phyloP scores from a whole-genome alignment of 2,113 vertebrate genomes.

The Trinectes maculatus region DNA sequence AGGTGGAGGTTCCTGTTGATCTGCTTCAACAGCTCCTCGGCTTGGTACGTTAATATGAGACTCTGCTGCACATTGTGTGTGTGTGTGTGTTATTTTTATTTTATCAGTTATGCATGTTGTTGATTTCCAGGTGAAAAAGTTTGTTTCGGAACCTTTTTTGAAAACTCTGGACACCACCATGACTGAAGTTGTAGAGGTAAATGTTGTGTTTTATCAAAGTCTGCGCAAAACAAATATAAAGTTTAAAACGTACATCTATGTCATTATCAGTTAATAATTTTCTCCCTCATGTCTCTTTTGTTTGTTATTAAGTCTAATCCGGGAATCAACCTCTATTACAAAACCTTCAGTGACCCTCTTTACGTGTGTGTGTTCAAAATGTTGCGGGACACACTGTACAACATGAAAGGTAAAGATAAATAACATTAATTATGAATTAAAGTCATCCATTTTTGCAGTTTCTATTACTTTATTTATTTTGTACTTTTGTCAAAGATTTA shows the following conservation, averaged over 20 bases:
- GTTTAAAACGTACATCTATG: background rate
- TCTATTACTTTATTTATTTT: background rate
- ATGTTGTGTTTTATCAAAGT: background rate
- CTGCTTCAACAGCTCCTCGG: constrained; percentile 87
- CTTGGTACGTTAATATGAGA: constrained; percentile 81
- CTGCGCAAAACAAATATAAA: background rate
- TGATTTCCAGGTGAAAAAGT: constrained; percentile 82
- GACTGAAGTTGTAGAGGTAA: constrained; percentile 86
- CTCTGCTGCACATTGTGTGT: background rate
- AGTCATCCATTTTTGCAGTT: rapidly evolving
- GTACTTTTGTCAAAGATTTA: background rate
- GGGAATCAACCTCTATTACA: constrained; percentile 86
- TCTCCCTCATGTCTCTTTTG: constrained; percentile 29
- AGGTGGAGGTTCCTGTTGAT: constrained; percentile 88
- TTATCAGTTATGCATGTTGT: background rate
- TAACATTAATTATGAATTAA: background rate
- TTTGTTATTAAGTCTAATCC: constrained; percentile 81
- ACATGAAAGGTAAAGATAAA: constrained; percentile 88
- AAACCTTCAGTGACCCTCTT: constrained; percentile 91
- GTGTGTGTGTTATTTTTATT: background rate
- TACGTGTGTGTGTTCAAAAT: constrained; percentile 97
- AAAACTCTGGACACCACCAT: constrained; percentile 86
- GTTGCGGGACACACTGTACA: constrained; percentile 94
- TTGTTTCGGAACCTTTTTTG: constrained; percentile 84
- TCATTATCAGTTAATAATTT: constrained; percentile 12